These are phyloP conservation scores for Leptinotarsa peninsularis DNA, from an alignment of 2,888 invertebrate species.

Conservation along the genomic window DNA sequence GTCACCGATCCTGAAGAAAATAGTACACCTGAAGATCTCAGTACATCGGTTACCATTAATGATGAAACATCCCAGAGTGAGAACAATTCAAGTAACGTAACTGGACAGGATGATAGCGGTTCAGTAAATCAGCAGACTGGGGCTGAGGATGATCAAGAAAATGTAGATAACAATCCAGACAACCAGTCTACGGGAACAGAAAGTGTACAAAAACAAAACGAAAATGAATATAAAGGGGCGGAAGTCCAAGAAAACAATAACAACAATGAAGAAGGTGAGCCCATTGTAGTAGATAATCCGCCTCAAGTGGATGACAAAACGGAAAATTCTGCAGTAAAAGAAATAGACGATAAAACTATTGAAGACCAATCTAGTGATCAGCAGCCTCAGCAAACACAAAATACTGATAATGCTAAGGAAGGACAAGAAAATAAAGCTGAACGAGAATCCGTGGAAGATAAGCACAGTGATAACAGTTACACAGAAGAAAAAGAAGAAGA, in stretches of 20 bases:
- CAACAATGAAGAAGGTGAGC: neutral
- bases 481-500: neutral
- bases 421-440: too few species aligned
- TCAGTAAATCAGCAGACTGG: neutral
- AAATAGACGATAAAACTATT: too few species aligned
- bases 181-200: neutral
- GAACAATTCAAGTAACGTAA: too few species aligned
- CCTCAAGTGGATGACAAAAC: too few species aligned
- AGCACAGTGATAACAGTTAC: neutral
- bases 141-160: neutral
- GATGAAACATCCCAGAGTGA: neutral
- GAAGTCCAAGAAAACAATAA: neutral
- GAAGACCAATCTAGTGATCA: too few species aligned
- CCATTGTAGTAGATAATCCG: neutral
- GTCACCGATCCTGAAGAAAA: neutral
- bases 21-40: neutral
- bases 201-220: neutral
- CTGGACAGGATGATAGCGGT: neutral
- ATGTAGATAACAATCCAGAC: neutral
- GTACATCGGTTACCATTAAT: neutral
- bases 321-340: neutral
- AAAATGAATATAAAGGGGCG: neutral
- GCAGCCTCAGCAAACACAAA: too few species aligned
- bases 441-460: neutral
- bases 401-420: too few species aligned